Conservation (phyloP, 2,113 vertebrate species). For the Ptilorrhoa leucosticta region DNA sequence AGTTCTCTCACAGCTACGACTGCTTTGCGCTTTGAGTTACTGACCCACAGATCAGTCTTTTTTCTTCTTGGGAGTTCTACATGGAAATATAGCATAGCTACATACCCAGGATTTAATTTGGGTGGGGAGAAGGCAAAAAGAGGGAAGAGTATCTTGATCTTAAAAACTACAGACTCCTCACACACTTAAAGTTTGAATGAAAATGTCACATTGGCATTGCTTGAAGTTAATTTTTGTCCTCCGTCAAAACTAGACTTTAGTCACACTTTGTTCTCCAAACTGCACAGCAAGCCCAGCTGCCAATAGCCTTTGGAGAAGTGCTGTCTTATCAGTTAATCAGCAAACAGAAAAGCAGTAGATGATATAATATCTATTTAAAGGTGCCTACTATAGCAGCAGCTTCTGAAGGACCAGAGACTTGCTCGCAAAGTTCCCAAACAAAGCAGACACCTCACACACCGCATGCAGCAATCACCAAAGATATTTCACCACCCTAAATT, state of each 20-base stretch:
- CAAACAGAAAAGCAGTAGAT: background rate
- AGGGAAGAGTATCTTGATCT: background rate
- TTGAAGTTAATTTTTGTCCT: constrained; percentile 26
- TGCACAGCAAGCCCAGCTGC: background rate
- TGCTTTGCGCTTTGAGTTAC: background rate
- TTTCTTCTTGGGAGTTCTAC: background rate
- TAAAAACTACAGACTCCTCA: background rate
- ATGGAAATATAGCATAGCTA: background rate
- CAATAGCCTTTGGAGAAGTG: background rate
- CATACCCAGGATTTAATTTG: background rate
- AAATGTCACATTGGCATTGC: background rate
- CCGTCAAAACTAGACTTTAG: constrained; percentile 4
- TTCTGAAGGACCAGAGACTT: background rate
- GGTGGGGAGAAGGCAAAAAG: background rate
- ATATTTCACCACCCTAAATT: background rate
- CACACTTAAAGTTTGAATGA: background rate
- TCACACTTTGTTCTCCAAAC: background rate
- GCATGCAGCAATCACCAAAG: background rate
- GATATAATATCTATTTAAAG: background rate
- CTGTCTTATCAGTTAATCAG: constrained; percentile 26
- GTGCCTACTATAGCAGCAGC: background rate
- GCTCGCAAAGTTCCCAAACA: background rate
- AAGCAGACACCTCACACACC: background rate
- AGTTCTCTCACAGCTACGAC: background rate
- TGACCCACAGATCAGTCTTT: background rate